These are phyloP conservation scores for Zhuqinia jingwanae DNA, from an alignment of 2,888 invertebrate species.

Conservation along the genomic window DNA sequence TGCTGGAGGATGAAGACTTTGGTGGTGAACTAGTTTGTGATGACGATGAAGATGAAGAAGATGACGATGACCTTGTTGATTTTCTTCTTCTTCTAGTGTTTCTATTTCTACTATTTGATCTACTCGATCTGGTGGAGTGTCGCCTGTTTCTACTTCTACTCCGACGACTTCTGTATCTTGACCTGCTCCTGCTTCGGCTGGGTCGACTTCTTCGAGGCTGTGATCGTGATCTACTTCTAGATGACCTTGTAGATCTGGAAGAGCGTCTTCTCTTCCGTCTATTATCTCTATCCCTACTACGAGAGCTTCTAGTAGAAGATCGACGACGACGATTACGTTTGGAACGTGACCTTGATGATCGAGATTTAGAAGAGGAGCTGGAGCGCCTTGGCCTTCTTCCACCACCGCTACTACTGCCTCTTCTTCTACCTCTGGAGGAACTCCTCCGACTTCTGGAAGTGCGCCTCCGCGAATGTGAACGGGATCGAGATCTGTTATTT, in stretches of 20 bases:
- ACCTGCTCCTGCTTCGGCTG: slow-evolving; percentile 79
- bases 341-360: slow-evolving; percentile 57
- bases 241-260: slow-evolving; percentile 75
- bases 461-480: slow-evolving; percentile 32
- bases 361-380: slow-evolving; percentile 41
- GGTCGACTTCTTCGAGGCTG: slow-evolving; percentile 79
- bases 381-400: slow-evolving; percentile 28
- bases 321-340: slow-evolving; percentile 25
- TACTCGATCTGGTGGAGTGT: slow-evolving; percentile 3
- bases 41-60: background rate
- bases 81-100: background rate
- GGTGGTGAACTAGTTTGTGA: background rate
- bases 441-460: slow-evolving; percentile 20
- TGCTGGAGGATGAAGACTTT: background rate
- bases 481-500: slow-evolving; percentile 18
- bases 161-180: slow-evolving; percentile 57
- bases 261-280: slow-evolving; percentile 65
- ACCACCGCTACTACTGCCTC: slow-evolving; percentile 19
- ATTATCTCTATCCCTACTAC: slow-evolving; percentile 50
- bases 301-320: slow-evolving; percentile 49
- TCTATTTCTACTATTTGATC: slow-evolving; percentile 7
- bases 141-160: slow-evolving; percentile 36
- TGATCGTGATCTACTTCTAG: slow-evolving; percentile 80
- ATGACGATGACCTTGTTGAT: background rate
- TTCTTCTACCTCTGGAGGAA: slow-evolving; percentile 23